Conservation (phyloP, 1,140 invertebrate genomes). For the Diorhabda sublineata region DNA sequence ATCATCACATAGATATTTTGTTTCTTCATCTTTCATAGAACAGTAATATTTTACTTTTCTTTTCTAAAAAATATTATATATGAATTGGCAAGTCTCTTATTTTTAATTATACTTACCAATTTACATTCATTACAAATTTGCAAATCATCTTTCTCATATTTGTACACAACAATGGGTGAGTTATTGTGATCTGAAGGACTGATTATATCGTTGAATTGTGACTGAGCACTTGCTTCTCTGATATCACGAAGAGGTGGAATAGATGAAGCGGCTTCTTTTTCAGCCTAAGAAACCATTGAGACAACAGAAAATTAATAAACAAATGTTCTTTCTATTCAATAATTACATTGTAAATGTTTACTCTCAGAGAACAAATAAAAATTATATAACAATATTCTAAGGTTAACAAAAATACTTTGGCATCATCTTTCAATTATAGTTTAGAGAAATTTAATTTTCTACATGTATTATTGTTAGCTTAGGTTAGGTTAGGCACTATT, state of each 20-base stretch:
- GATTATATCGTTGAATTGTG: conserved; percentile 4
- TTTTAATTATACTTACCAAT: conserved; percentile 32
- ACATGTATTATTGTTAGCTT: too few species aligned
- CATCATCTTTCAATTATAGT: too few species aligned
- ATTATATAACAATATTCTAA: too few species aligned
- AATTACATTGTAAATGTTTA: too few species aligned
- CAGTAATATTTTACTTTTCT: conserved; percentile 36
- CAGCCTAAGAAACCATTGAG: conserved; percentile 31
- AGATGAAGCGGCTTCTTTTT: conserved; percentile 53
- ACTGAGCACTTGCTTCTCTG: conserved; percentile 23
- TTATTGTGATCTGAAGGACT: neutral
- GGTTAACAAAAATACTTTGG: too few species aligned
- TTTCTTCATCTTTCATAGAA: conserved; percentile 27
- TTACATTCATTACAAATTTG: conserved; percentile 34
- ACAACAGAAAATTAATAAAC: too few species aligned
- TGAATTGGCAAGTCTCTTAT: conserved; percentile 5
- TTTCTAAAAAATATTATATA: conserved; percentile 29
- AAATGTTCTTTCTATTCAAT: too few species aligned
- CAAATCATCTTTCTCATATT: conserved; percentile 33
- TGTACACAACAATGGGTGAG: conserved; percentile 23
- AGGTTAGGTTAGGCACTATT: too few species aligned
- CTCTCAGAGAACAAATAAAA: too few species aligned
- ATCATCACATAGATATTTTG: conserved; percentile 47
- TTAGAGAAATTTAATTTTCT: too few species aligned
- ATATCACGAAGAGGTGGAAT: conserved; percentile 38